Conservation (phyloP, 2,113 vertebrate species). For the Dryoscopus gambensis region DNA sequence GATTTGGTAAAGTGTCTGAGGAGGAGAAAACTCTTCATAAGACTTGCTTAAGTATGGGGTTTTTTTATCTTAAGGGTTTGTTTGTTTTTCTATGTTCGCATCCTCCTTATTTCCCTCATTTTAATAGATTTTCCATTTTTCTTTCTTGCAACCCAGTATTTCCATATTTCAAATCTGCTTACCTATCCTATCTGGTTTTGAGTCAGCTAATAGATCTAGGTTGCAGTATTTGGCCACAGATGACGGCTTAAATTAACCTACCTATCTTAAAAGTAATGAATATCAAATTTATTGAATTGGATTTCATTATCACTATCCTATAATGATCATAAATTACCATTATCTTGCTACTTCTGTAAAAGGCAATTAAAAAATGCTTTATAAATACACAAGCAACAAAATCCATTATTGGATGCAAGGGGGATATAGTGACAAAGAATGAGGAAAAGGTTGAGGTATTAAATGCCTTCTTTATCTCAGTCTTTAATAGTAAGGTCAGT, state of each 20-base stretch:
- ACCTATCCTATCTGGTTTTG: not conserved
- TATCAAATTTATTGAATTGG: not conserved
- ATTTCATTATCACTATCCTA: not conserved
- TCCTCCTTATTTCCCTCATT: not conserved
- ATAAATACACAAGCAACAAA: not conserved
- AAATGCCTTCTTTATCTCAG: not conserved
- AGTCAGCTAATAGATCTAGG: not conserved
- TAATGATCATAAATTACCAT: not conserved
- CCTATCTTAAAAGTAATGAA: not conserved
- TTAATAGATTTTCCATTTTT: not conserved
- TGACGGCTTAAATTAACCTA: not conserved
- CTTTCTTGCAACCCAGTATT: not conserved
- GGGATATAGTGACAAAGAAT: not conserved
- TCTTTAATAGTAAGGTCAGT: not conserved
- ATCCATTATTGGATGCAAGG: not conserved
- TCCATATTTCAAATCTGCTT: not conserved
- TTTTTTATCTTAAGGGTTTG: not conserved
- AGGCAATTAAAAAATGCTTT: not conserved
- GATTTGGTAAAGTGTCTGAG: not conserved
- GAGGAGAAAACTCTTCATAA: not conserved
- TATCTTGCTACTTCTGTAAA: not conserved
- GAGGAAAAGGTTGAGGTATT: not conserved
- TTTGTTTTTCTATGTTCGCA: not conserved
- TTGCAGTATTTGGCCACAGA: not conserved
- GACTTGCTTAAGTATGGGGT: fast-evolving